Evolutionary conservation across 2,113 vertebrate genomes (phyloP).

Genomic region (human): GRCh38 chr20:43225001-43225500

Average conservation of each 20-base stretch:
- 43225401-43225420: neutral
- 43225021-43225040: neutral
- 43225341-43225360: no score
- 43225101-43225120: neutral
- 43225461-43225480: neutral
- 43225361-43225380: no score
- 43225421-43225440: neutral
- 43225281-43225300: no score
- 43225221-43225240: no score
- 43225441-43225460: neutral
- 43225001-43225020: neutral
- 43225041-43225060: neutral
- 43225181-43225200: no score
- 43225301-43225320: no score
- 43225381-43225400: no score
- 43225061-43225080: neutral
- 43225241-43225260: no score
- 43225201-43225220: no score
- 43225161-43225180: neutral
- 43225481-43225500: neutral
- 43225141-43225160: neutral
- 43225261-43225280: no score
- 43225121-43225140: neutral
- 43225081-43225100: neutral
- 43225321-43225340: no score